Evolutionary conservation across 2,888 invertebrate species (phyloP).

Genomic region (Cotesia congregata): DNA sequence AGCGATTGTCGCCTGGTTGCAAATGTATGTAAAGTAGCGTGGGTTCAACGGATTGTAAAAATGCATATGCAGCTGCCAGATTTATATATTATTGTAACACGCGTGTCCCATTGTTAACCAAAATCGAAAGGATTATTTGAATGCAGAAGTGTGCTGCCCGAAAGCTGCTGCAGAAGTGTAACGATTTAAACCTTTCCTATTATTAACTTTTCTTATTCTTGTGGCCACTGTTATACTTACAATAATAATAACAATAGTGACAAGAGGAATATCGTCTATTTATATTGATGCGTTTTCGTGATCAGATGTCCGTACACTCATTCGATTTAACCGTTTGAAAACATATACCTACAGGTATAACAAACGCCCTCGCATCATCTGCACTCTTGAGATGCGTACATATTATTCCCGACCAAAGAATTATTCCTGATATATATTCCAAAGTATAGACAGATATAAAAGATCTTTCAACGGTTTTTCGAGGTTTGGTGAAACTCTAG

Average conservation of each 20-base stretch:
- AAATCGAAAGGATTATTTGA: neutral
- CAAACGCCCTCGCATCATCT: slow-evolving; percentile 33
- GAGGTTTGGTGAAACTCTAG: slow-evolving; percentile 14
- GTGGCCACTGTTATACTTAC: neutral
- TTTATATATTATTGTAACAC: slow-evolving; percentile 15
- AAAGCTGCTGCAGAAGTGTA: slow-evolving; percentile 15
- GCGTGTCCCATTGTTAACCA: slow-evolving; percentile 16
- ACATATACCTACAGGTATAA: slow-evolving; percentile 5
- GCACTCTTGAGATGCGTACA: slow-evolving; percentile 13
- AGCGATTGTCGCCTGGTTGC: neutral
- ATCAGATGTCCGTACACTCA: neutral
- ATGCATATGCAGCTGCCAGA: slow-evolving; percentile 30
- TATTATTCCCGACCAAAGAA: neutral
- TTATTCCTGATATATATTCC: neutral
- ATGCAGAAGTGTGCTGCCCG: slow-evolving; percentile 11
- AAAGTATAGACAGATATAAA: neutral
- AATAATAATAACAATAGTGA: neutral
- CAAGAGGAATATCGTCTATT: neutral
- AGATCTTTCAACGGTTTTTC: slow-evolving; percentile 10
- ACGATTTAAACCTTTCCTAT: slow-evolving; percentile 22
- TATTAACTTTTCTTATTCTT: slow-evolving; percentile 3
- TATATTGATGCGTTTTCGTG: neutral
- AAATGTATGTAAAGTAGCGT: slow-evolving; percentile 15
- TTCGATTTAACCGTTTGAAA: slow-evolving; percentile 23
- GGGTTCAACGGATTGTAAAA: slow-evolving; percentile 33